Evolutionary conservation across 1,140 invertebrate genomes (phyloP), one percentile per base, ranked within the genome.

Genomic region (Drosophila equinoxialis): DNA sequence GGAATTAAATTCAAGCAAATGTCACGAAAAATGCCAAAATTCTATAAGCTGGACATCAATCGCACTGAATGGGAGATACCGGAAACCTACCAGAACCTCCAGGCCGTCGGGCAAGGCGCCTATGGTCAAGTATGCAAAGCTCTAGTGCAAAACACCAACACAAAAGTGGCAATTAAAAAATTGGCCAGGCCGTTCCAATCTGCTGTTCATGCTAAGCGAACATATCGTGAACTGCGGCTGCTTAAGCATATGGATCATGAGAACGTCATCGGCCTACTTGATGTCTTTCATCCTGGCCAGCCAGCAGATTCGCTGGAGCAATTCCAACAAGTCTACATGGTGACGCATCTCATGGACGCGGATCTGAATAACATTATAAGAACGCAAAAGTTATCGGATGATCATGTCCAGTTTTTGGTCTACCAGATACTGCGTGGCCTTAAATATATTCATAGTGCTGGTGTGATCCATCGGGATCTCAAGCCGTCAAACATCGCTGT

Each of bases 211-310:
- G 99, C 99, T 3, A 99, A 99, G 93, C 94, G 99, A 79, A 99
- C 99, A 3, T 99, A 99, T 91, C 94, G 99, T 71, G 99, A 99
- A 93, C 94, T 99, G 70, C 95, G 98, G 33, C 95, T 99, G 93
- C 95, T 99, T 61, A 99, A 99, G 93, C 97, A 99, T 85, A 99
- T 99, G 96, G 98, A 99, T 92, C 99, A 99, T 94, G 99, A 99
- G 94, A 99, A 99, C 95, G 98, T 99, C 93, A 97, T 95, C 79
- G 94, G 98, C 33, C 93, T 99, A 8, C 91, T 99, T 54, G 98
- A 99, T 94, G 97, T 98, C 5, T 99, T 99, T 94, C 95, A 98
- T 95, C 94, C 98, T 3, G 93, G 94, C 58, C 93, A 95, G 51
- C 90, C 90, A 13, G 75, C 85, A 3, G 93, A 93, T 35, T 95